Evolutionary conservation across 2,888 invertebrate species (phyloP), one percentile per base, ranked within the genome.

Genomic region (Cheilosia vulpina): DNA sequence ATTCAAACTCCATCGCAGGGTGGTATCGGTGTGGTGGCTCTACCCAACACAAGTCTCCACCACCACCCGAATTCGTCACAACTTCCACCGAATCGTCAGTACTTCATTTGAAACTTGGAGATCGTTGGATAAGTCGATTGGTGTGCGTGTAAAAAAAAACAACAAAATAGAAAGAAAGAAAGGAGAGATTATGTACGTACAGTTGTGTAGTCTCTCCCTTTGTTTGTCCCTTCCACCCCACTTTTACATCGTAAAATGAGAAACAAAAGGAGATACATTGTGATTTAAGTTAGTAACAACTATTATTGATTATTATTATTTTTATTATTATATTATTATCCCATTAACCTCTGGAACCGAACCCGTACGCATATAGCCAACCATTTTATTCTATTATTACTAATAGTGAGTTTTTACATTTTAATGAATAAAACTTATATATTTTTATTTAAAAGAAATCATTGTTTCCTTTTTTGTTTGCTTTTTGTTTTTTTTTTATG

Each of bases 21-120:
- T 58, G 90, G 91, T 60, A 90, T 92, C 72, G 92, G 91, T 43
- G 92, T 92, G 63, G 92, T 89, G 13, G 92, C 92, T 2, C 83
- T 92, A 82, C 92, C 92, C 55, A 89, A 89, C 87, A 79, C 84
- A 52, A 87, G 83, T 75, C 82, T 77, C 17, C 77, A 75, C 34
- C 19, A 47, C 9, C 65, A 78, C 57, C 57, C 41, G 19, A 79
- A 65, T 45, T 55, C 73, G 41, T 68, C 72, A 45, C 65, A 60
- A 52, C 43, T 41, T 68, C 45, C 75, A 60, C 73, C 75, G 84
- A 87, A 82, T 69, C 69, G 87, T 55, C 89, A 88, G 66, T 89
- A 88, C 88, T 88, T 89, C 79, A 88, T 90, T 83, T 87, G 87
- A 87, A 80, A 79, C 43, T 69, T 78, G 45, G 53, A 62, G 11